Evolutionary conservation across 2,888 invertebrate genomes (phyloP), one percentile per base, ranked within the genome.

Genomic region (Lasioglossum oenotherae): DNA sequence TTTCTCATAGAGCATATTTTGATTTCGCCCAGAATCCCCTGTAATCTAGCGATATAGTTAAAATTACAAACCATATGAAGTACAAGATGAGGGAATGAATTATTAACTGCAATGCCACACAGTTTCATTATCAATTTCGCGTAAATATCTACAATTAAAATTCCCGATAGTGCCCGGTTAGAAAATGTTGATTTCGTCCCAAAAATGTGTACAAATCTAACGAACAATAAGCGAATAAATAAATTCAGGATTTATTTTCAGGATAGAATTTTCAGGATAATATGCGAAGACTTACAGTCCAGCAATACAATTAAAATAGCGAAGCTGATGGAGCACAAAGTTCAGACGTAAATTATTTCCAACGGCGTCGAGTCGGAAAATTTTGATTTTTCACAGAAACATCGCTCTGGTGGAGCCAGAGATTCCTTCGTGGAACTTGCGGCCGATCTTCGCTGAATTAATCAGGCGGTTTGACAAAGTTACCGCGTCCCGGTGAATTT

Each of bases 381-480:
- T 53, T 53, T 53, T 53, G 53, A 53, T 53, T 53, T 23, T 53
- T 23, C 49, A 2, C 23, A 23, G 49, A 64, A 64, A 64, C 64
- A 2, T 64, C 16, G 31, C 27, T 12, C 14, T 4, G 14, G 4
- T 5, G 4, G 31, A 64, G 19, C 31, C 64, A n/a, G 64, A 64
- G 64, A 64, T 64, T 64, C 64, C 27, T 19, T 5, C 31, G 60
- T 31, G 16, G 31, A 64, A 31, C 6, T 64, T 64, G 10, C 1
- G 19, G 31, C 31, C 6, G 64, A 64, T 64, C 31, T 64, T 31
- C 31, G 31, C 23, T 78, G 71, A 57, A 78, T 78, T 78, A 78
- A 38, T 72, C 78, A 78, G 38, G 14, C n/a, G 78, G 27, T 31
- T 41, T 38, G 72, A 78, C 53, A 57, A 78, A 78, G 71, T 49